Base-by-base conservation (phyloP, 2,797 vertebrate species). In the Cyclura pinguis region DNA sequence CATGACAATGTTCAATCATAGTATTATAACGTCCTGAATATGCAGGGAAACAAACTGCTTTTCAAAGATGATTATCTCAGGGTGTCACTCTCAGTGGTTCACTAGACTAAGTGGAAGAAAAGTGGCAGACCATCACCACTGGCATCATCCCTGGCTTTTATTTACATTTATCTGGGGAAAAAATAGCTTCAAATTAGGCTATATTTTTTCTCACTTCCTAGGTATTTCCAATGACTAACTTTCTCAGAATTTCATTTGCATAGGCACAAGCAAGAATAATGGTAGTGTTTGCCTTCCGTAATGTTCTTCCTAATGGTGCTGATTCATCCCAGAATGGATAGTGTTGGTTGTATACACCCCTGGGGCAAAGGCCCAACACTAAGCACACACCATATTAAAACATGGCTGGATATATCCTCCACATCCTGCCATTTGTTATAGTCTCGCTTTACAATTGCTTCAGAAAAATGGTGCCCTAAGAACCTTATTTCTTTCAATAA, bases 401-500 rank as follows among this genome's bases (percentile, higher is more conserved):
- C 12, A 89, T 50, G 47, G 47, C 38, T 85, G 80, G 77, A 57
- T 89, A 0, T 10, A 59, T 72, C 84, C 86, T 12, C 55, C 91
- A 69, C 62, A 91, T 29, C 52, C 32, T 73, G 67, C 72, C 92
- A 73, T 92, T 93, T 87, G 8, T 87, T 93, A 88, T 82, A 85
- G 88, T 89, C 14, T 64, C 38, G 47, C 20, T 35, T 88, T 12
- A 88, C 22, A 86, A 35, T 2, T 55, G 69, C 67, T 94, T 81
- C 77, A 67, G 87, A 88, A 84, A 88, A 76, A 77, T 57, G 8
- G 84, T 72, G 92, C 64, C 74, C 86, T 87, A 76, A 85, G 81
- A 89, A 74, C 59, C 67, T 35, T 81, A 42, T 83, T 95, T 83
- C 42, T 38, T 88, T 86, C 86, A 80, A 88, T 72, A 92, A 89